A percentile compares a stretch with the other conserved stretches of the same genome.
Conservation (phyloP, 2,113 vertebrate genomes). For the Erinaceus europaeus region DNA sequence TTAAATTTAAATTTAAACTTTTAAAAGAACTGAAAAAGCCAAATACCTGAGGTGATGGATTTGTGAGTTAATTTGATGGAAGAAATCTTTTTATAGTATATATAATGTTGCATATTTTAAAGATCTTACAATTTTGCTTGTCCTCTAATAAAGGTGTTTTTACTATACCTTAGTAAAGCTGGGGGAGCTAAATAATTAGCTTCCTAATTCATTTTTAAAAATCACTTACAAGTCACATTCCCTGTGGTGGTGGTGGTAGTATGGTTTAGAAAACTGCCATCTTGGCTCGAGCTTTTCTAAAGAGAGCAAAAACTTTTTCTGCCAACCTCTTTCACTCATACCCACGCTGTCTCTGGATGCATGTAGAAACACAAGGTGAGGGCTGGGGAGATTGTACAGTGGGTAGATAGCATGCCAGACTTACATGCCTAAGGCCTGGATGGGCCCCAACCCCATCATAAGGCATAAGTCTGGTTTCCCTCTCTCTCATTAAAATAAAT, state of each 20-base stretch:
- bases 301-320: neutral
- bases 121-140: neutral
- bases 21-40: neutral
- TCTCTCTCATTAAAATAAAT: too few relatives aligned
- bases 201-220: neutral
- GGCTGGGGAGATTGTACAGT: too few relatives aligned
- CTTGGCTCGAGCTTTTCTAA: neutral
- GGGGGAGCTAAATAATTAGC: neutral
- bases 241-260: too few relatives aligned
- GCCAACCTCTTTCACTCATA: neutral
- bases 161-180: neutral
- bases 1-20: neutral
- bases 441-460: too few relatives aligned
- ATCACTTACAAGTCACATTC: neutral
- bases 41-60: neutral
- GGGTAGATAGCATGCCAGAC: too few relatives aligned
- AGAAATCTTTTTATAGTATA: too few relatives aligned
- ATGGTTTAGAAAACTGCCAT: neutral
- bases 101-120: neutral
- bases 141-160: too few relatives aligned
- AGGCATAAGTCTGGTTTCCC: too few relatives aligned
- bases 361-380: neutral
- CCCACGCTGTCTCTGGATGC: accelerated
- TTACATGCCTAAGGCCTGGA: too few relatives aligned
- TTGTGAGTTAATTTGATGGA: neutral